Percentiles rank a stretch among this genome's conserved stretches.
phyloP scores from a whole-genome alignment of 1,140 invertebrate species.

The Dufourea novaeangliae region DNA sequence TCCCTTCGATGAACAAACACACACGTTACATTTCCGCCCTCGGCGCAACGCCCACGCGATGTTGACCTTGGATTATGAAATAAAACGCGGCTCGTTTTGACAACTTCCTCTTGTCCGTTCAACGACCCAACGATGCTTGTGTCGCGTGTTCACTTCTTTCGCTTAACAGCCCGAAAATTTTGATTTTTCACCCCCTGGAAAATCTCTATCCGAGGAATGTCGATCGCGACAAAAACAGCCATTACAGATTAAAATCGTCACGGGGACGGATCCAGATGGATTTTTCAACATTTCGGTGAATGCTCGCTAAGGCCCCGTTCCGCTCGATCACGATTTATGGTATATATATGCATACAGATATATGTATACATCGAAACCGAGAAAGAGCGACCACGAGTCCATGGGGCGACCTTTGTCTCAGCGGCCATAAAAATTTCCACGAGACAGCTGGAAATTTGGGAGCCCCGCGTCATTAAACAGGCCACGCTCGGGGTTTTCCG shows the following conservation, averaged over 20 bases:
- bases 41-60: slow-evolving; percentile 64
- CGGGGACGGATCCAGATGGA: too few species aligned
- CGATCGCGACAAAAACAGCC: background rate
- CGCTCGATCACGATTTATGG: slow-evolving; percentile 35
- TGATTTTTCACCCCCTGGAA: too few species aligned
- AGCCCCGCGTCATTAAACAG: slow-evolving; percentile 69
- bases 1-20: slow-evolving; percentile 67
- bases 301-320: background rate
- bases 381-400: background rate
- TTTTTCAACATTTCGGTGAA: background rate
- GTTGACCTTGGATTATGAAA: slow-evolving; percentile 45
- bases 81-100: slow-evolving; percentile 42
- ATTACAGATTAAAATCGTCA: background rate
- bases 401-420: slow-evolving; percentile 51
- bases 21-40: slow-evolving; percentile 73
- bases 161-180: too few species aligned
- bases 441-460: slow-evolving; percentile 65
- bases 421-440: slow-evolving; percentile 61
- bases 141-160: too few species aligned
- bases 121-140: background rate
- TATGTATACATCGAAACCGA: slow-evolving; percentile 8
- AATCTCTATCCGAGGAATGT: too few species aligned
- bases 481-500: slow-evolving; percentile 62
- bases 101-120: slow-evolving; percentile 16
- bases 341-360: background rate